Evolutionary conservation across 64 coral and sea anemone species (phyloP), one percentile per base, ranked within the genome.

Genomic region (Stichodactyla helianthus): DNA sequence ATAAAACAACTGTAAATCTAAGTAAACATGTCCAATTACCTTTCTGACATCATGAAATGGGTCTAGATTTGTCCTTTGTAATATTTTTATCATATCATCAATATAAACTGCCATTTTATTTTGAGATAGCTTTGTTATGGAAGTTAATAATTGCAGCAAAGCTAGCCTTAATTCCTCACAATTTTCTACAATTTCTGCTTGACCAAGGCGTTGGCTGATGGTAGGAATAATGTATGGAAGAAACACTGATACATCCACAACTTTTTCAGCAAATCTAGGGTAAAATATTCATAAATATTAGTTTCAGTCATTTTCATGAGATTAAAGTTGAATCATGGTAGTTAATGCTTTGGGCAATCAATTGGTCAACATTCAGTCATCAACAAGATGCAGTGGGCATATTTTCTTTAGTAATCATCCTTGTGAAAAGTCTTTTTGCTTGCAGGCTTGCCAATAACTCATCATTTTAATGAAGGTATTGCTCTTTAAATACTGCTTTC

Each of bases 11-110:
- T 44, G 2, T 44, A 44, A 44, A 44, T 44, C 35, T 44, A 44
- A 44, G 35, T 44, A 44, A 44, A 44, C 35, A 44, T 2, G 0
- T 35, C 31, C 2, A 1, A 53, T 82, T 83, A 99, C 97, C 97
- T 95, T 99, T 83, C 92, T 95, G 4, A 95, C 97, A 31, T 99
- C 93, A 93, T 99, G 97, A 86, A 99, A 99, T 60, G 91, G 97
- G 67, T 99, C 97, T 65, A 92, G 88, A 79, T 92, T 87, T 84
- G 93, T 95, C 83, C 82, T 88, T 62, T 99, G 97, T 44, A 99
- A 85, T 79, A 99, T 91, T 83, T 94, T 99, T 28, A 99, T 87
- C 84, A 99, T 81, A 82, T 99, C 93, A 93, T 99, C 93, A 15
- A 94, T 95, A 58, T 93, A 99, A 4, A 95, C 53, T 76, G 83